Evolutionary conservation across 2,113 vertebrate genomes (phyloP), one percentile per base, ranked within the genome.

Genomic region (Varanus salvator): DNA sequence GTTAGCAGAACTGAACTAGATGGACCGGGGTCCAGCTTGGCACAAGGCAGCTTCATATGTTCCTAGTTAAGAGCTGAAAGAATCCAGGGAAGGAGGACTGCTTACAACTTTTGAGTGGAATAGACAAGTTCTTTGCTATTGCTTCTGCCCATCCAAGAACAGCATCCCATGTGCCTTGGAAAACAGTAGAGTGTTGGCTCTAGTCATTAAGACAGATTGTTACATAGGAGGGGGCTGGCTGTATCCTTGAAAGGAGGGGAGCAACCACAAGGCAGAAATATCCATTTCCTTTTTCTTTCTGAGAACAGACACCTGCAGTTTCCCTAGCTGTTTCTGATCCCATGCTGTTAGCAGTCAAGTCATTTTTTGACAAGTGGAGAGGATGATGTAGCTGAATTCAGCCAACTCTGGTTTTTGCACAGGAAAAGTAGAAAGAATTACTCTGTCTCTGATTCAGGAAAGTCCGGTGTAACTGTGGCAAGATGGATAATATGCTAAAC

Each of bases 271-370:
- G 64, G 50, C 78, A 66, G 76, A 91, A 91, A 72, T 60, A 14
- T 25, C 72, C 68, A 19, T 84, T 88, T 87, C 80, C 52, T 34
- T 27, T 64, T 50, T 75, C 14, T 68, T 52, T n/a, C 6, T 0
- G 2, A 44, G 68, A 0, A 0, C 31, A 31, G 0, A 34, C 21
- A 60, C 85, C 23, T 5, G 76, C 50, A 57, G 14, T 76, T 82
- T n/a, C 64, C 72, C 8, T 19, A 50, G 77, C 86, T 17, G 71
- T 31, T 83, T 14, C 74, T 6, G 84, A 50, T 52, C 64, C 1
- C 3, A 29, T 48, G 52, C 48, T 5, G 27, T 54, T 85, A 72
- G 6, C 0, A 4, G 1, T 34, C 0, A 0, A 12, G 3, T 85
- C 1, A 0, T 25, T 15, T 23, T 34, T 6, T 29, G 0, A 86